Base-by-base conservation (phyloP, 2,888 invertebrate species). In the Drosophila longiperda region DNA sequence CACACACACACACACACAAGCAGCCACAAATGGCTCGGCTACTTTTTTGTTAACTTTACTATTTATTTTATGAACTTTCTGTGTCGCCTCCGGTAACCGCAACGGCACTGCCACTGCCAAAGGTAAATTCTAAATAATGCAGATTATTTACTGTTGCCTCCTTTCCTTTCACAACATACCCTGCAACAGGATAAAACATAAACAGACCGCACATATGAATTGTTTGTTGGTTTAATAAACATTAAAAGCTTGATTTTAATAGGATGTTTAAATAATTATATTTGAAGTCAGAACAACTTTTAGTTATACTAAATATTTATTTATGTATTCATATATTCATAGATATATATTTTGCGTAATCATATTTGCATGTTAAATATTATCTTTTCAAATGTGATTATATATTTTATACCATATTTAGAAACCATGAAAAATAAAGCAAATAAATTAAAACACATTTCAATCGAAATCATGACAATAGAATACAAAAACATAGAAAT, bases 1-100 rank as follows among this genome's bases (percentile, higher is more conserved):
- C 26, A 36, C 73, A 36, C 29, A 60, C 55, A 38, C 62, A 63
- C 64, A 64, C 66, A 61, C 80, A 73, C 20, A 40, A 20, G 9
- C 29, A 57, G 26, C 55, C 73, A 59, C 64, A 45, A 80, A 70
- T 71, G 65, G 52, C 73, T 64, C 66, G 58, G 66, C 77, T 67
- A 66, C 88, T 87, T 70, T 70, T 82, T 86, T 89, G 87, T 89
- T 86, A 88, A 88, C 83, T 82, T 82, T 73, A 80, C 83, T 82
- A 86, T 87, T 87, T 87, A 86, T 86, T 82, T 87, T 78, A 88
- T 83, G 88, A 73, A 70, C 86, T 71, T 80, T 81, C 73, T 78
- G 71, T 78, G 64, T 75, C 63, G 63, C 55, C 70, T 53, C 48
- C 61, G 69, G 50, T 20, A 42, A 53, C 60, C 79, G 29, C 75